Percentiles rank a stretch among this genome's conserved stretches.
These are phyloP conservation scores for Eulithis testata DNA, from an alignment of 2,888 invertebrate genomes.

Conservation along the genomic window DNA sequence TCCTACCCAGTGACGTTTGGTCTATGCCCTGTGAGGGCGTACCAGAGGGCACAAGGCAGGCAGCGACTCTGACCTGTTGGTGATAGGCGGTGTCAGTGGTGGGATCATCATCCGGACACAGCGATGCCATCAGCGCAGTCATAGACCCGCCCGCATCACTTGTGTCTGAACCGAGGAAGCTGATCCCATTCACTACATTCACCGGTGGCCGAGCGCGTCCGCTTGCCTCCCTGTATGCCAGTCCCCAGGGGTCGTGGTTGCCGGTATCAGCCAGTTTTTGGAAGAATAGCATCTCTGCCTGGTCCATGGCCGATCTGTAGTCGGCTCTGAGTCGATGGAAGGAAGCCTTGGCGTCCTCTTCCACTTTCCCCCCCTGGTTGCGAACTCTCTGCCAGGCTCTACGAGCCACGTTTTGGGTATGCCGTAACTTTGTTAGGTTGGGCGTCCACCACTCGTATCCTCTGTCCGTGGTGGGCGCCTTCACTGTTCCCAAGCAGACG, in stretches of 20 bases:
- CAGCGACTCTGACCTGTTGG: conserved; percentile 1
- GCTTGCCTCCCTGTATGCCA: conserved; percentile 41
- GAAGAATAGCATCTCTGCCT: conserved; percentile 4
- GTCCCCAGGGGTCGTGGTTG: conserved; percentile 40
- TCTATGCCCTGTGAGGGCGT: background rate
- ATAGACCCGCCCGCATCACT: conserved; percentile 33
- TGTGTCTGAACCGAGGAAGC: conserved; percentile 21
- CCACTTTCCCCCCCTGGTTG: too few species aligned
- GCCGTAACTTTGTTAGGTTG: too few species aligned
- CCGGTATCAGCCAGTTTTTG: conserved; percentile 24
- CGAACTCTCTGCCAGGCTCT: too few species aligned
- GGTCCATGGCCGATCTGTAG: background rate
- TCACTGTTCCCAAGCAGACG: background rate
- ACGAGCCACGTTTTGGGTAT: too few species aligned
- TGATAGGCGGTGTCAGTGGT: background rate
- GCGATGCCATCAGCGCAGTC: conserved; percentile 28
- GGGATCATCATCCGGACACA: conserved; percentile 50
- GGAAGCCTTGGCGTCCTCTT: too few species aligned
- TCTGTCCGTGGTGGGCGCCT: background rate
- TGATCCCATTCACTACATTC: conserved; percentile 33
- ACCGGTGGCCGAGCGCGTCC: conserved; percentile 37
- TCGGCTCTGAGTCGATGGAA: too few species aligned
- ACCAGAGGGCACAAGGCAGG: background rate
- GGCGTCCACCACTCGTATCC: background rate
- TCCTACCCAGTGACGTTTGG: background rate